These are phyloP conservation scores for Microcebus tavaratra DNA, from an alignment of 2,113 vertebrate species.

Conservation along the genomic window DNA sequence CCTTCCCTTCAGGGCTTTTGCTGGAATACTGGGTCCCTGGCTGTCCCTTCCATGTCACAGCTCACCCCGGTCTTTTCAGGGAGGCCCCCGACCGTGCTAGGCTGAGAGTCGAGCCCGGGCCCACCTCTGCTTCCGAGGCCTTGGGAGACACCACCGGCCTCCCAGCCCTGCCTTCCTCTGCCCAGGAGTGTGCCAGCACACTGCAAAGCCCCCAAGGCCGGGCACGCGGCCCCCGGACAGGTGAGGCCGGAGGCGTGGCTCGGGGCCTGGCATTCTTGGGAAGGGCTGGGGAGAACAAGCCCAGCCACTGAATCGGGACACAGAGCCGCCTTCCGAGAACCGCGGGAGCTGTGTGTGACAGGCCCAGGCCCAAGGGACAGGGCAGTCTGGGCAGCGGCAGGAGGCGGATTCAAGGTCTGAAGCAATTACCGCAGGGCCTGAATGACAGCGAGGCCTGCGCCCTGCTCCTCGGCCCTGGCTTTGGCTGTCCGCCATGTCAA, in stretches of 20 bases:
- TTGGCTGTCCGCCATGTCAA: too few species aligned
- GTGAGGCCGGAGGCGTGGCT: fast-evolving
- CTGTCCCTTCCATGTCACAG: background rate
- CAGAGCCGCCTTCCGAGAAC: background rate
- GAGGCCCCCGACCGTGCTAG: background rate
- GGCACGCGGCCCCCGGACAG: background rate
- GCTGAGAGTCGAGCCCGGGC: background rate
- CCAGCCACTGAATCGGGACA: background rate
- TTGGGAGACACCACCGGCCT: background rate
- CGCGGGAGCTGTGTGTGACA: background rate
- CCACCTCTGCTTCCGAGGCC: background rate
- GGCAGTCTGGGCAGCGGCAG: background rate
- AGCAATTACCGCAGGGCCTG: background rate
- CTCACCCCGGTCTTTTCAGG: background rate
- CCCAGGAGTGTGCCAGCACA: background rate
- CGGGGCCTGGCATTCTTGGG: background rate
- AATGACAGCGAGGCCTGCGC: background rate
- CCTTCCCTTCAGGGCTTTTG: background rate
- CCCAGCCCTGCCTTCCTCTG: background rate
- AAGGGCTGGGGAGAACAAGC: background rate
- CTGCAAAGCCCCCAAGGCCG: background rate
- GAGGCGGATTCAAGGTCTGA: background rate
- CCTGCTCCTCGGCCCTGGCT: background rate
- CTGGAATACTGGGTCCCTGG: background rate
- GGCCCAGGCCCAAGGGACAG: background rate